These are phyloP conservation scores for Chromoteleia sp. DNA, from an alignment of 2,888 invertebrate genomes.

Conservation along the genomic window DNA sequence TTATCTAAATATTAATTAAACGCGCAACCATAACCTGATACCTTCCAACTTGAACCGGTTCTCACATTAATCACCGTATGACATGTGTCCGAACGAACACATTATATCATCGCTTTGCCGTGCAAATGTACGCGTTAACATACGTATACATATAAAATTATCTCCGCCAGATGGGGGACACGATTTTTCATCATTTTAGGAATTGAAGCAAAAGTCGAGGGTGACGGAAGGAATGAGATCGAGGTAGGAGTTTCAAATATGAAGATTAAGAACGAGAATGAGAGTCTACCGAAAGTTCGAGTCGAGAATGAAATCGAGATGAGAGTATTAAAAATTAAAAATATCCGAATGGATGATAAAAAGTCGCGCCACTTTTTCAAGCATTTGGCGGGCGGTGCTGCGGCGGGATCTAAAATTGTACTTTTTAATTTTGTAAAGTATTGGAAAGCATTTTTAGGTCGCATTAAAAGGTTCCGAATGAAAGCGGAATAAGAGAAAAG, in stretches of 20 bases:
- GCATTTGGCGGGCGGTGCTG: neutral
- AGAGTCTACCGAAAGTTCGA: constrained; percentile 36
- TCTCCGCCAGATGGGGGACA: constrained; percentile 7
- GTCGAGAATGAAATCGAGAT: constrained; percentile 29
- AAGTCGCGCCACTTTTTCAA: constrained; percentile 11
- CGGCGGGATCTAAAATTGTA: too few species aligned
- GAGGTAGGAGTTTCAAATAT: constrained; percentile 39
- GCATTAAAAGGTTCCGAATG: constrained; percentile 2
- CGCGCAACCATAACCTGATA: neutral
- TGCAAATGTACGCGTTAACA: constrained; percentile 10
- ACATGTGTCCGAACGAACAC: constrained; percentile 46
- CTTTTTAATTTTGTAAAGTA: too few species aligned
- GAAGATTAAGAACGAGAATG: constrained; percentile 53
- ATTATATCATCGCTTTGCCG: constrained; percentile 24
- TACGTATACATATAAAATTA: constrained; percentile 3
- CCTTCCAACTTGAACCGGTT: neutral
- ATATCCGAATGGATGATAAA: constrained; percentile 14
- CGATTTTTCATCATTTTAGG: constrained; percentile 58
- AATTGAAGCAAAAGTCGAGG: constrained; percentile 37
- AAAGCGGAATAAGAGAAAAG: too few species aligned
- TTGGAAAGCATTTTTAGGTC: constrained; percentile 18
- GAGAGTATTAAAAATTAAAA: constrained; percentile 42
- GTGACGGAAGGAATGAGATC: constrained; percentile 17
- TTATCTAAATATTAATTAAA: constrained; percentile 35
- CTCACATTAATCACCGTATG: constrained; percentile 38